Evolutionary conservation across 1,140 invertebrate genomes (phyloP).

Genomic region (Zaprionus tsacasi): DNA sequence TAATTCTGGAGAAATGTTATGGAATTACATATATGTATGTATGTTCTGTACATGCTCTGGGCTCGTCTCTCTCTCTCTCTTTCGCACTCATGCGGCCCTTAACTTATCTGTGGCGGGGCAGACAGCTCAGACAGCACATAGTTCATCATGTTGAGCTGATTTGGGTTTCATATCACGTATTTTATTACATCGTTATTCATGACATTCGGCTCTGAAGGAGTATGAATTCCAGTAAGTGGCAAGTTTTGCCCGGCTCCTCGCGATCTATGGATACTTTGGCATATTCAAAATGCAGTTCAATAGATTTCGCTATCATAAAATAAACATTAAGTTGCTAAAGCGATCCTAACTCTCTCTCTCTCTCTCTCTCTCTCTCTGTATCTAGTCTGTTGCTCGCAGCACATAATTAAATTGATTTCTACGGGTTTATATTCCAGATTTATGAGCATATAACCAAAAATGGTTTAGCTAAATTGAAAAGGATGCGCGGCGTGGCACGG

Average conservation of each 20-base stretch:
- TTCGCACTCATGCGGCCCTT: background rate
- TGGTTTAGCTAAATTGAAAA: conserved; percentile 73
- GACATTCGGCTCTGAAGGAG: conserved; percentile 51
- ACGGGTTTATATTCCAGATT: conserved; percentile 46
- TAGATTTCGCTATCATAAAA: conserved; percentile 75
- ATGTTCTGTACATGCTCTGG: conserved; percentile 2
- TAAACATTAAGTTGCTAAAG: conserved; percentile 68
- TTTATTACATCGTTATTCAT: conserved; percentile 83
- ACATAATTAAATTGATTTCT: conserved; percentile 79
- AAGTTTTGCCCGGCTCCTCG: conserved; percentile 28
- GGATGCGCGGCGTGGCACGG: conserved; percentile 4
- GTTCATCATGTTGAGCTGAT: conserved; percentile 63
- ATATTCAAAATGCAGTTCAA: conserved; percentile 81
- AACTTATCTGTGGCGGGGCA: conserved; percentile 34
- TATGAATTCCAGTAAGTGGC: conserved; percentile 50
- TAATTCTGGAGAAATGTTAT: conserved; percentile 70
- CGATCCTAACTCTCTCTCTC: background rate
- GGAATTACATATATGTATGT: conserved; percentile 51
- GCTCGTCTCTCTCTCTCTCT: too few relatives aligned
- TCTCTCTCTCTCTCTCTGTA: background rate
- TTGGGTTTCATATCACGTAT: conserved; percentile 79
- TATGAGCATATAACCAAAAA: conserved; percentile 56
- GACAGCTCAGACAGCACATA: conserved; percentile 42
- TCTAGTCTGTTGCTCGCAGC: background rate
- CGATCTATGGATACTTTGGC: conserved; percentile 18